Conservation (phyloP, 2,888 invertebrate genomes). For the Stenodera caucasica region DNA sequence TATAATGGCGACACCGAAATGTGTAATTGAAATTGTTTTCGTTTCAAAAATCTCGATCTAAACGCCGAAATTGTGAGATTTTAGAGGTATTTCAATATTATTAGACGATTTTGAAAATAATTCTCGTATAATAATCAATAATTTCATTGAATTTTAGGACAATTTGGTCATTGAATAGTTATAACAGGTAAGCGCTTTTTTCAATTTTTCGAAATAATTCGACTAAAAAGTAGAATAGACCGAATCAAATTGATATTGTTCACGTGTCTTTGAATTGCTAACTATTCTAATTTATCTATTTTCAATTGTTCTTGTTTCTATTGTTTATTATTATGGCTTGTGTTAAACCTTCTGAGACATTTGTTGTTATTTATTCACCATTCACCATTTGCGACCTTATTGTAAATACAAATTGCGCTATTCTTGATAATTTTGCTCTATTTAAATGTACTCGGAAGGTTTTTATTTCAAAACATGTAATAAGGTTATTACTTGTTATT, state of each 20-base stretch:
- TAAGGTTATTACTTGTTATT: neutral
- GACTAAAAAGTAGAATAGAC: neutral
- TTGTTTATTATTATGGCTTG: neutral
- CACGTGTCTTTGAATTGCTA: too few relatives aligned
- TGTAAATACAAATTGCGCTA: neutral
- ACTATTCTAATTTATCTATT: too few relatives aligned
- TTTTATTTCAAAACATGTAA: neutral
- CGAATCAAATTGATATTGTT: neutral
- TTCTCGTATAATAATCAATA: neutral
- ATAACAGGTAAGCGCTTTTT: neutral
- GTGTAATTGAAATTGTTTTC: neutral
- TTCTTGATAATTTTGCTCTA: neutral
- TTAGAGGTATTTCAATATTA: neutral
- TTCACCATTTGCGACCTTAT: neutral
- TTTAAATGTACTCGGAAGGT: slow-evolving; percentile 9
- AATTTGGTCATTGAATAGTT: neutral
- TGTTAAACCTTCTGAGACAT: slow-evolving; percentile 10
- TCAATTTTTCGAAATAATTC: neutral
- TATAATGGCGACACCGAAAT: neutral
- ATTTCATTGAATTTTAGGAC: neutral
- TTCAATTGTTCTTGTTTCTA: neutral
- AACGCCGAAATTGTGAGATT: neutral
- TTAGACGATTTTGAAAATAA: neutral
- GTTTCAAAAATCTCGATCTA: neutral
- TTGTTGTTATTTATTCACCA: neutral